phyloP scores from a whole-genome alignment of 2,888 invertebrate species.

The Craniophora ligustri region DNA sequence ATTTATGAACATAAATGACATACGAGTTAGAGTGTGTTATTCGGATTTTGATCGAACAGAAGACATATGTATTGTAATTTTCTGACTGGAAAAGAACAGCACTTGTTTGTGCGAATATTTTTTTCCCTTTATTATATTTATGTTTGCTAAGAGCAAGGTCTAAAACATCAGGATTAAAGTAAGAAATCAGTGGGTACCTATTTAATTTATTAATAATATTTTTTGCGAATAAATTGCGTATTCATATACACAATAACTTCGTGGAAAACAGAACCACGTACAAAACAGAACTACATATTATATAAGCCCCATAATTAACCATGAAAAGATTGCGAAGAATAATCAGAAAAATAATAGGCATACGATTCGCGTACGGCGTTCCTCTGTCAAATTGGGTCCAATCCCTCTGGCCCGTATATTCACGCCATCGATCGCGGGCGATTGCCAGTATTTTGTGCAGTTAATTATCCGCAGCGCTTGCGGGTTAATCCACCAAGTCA shows the following conservation, averaged over 20 bases:
- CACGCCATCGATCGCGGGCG: constrained; percentile 73
- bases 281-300: neutral
- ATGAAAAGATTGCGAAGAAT: constrained; percentile 12
- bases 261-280: too few species aligned
- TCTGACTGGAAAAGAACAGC: neutral
- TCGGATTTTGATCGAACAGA: constrained; percentile 23
- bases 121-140: too few species aligned
- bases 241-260: too few species aligned
- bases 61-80: neutral
- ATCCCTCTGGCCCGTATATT: constrained; percentile 56
- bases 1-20: constrained; percentile 37
- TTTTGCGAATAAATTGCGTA: too few species aligned
- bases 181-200: too few species aligned
- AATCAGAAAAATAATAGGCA: constrained; percentile 45
- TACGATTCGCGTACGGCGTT: constrained; percentile 41
- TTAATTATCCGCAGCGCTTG: constrained; percentile 84
- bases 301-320: constrained; percentile 16
- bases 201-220: too few species aligned
- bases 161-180: too few species aligned
- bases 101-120: too few species aligned
- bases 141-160: too few species aligned
- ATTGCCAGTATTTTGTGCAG: constrained; percentile 83
- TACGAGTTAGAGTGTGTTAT: constrained; percentile 6
- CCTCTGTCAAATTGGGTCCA: constrained; percentile 61
- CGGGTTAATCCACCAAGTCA: constrained; percentile 83